Percentiles rank a stretch among this genome's conserved stretches.
Conservation (phyloP, 2,113 vertebrate genomes). For the Machaerirhynchus nigripectus region DNA sequence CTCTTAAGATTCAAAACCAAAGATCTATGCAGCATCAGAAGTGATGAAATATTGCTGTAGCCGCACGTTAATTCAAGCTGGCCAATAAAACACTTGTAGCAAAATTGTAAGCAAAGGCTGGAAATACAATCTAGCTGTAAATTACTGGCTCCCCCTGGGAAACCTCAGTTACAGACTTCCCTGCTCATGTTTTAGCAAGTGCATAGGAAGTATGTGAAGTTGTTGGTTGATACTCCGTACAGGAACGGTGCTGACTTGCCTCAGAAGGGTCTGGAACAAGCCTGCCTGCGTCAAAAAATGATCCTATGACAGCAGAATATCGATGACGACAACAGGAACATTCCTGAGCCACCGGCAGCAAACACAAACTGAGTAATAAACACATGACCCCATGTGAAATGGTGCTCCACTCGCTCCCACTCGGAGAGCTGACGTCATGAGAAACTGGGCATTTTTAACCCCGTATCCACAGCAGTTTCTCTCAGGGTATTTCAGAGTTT, state of each 20-base stretch:
- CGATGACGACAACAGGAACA: background rate
- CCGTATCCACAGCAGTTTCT: background rate
- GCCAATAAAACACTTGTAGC: background rate
- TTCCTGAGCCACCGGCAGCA: background rate
- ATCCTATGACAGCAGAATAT: constrained; percentile 11
- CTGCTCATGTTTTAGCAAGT: background rate
- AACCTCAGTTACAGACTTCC: background rate
- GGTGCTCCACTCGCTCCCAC: background rate
- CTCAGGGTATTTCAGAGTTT: background rate
- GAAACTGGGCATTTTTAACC: background rate
- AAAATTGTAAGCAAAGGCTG: background rate
- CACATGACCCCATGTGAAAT: background rate
- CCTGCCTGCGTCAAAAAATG: background rate
- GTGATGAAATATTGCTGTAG: background rate
- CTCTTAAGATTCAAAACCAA: background rate
- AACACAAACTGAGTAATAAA: background rate
- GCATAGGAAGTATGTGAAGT: background rate
- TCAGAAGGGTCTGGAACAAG: constrained; percentile 1
- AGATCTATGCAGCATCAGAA: background rate
- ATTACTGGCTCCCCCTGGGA: background rate
- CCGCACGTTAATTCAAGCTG: background rate
- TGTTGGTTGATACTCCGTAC: background rate
- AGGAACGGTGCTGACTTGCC: background rate
- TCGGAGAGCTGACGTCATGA: background rate
- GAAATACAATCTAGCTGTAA: background rate